Percentiles rank a stretch among this genome's conserved stretches.
These are phyloP conservation scores for Zelostemma sp. DNA, from an alignment of 1,140 invertebrate species.

Conservation along the genomic window DNA sequence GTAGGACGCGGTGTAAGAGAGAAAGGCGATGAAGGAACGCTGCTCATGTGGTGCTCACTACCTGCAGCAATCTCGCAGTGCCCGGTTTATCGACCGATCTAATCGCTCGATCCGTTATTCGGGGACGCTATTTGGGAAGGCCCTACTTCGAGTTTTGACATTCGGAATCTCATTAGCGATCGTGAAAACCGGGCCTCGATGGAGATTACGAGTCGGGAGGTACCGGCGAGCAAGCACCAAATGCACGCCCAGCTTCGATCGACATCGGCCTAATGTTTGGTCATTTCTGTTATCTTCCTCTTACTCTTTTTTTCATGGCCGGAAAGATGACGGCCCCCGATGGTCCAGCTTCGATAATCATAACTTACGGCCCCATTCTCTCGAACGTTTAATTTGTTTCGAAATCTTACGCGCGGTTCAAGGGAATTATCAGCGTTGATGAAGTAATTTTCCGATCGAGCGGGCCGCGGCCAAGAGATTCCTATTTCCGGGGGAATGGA, in stretches of 20 bases:
- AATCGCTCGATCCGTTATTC: constrained; percentile 68
- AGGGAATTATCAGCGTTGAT: too few species aligned
- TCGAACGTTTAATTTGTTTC: too few species aligned
- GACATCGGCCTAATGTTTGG: constrained; percentile 10
- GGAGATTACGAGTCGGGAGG: constrained; percentile 42
- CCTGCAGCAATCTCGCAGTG: constrained; percentile 9
- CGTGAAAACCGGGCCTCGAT: constrained; percentile 54
- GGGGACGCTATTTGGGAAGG: constrained; percentile 46
- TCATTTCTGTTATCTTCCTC: constrained; percentile 7
- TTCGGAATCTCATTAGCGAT: constrained; percentile 69
- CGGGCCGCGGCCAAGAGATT: constrained; percentile 12
- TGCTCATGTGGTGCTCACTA: constrained; percentile 29
- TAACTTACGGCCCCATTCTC: background rate
- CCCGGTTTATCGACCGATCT: constrained; percentile 59
- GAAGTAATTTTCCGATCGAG: background rate
- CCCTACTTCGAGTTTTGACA: constrained; percentile 67
- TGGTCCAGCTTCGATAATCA: background rate
- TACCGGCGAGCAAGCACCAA: background rate
- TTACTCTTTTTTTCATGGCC: background rate
- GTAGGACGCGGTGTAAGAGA: constrained; percentile 14
- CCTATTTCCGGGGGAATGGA: constrained; percentile 28
- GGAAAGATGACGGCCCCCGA: background rate
- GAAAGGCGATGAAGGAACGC: constrained; percentile 14
- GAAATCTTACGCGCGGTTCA: too few species aligned
- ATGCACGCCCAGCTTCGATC: constrained; percentile 7